Evolutionary conservation across 2,888 invertebrate genomes (phyloP).

Genomic region (Cabera pusaria): DNA sequence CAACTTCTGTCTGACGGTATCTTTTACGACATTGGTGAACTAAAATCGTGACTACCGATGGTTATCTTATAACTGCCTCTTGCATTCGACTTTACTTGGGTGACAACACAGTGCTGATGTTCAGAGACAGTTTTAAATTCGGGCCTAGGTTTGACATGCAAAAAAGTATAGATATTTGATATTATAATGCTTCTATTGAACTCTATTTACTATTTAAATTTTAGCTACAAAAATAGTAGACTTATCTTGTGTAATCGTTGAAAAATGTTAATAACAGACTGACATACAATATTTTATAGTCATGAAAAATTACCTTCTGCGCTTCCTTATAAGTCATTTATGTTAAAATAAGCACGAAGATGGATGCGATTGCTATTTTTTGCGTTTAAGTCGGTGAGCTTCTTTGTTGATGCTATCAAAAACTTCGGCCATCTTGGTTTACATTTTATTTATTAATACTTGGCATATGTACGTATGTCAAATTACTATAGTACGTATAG

Average conservation of each 20-base stretch:
- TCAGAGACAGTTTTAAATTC: no score
- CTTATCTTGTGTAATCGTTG: no score
- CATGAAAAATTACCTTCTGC: slow-evolving; percentile 30
- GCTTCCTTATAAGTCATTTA: slow-evolving; percentile 31
- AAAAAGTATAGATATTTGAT: no score
- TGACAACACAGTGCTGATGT: no score
- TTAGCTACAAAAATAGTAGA: no score
- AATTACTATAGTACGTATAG: no score
- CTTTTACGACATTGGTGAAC: slow-evolving; percentile 45
- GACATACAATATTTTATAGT: slow-evolving; percentile 18
- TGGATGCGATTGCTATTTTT: slow-evolving; percentile 31
- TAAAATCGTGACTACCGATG: slow-evolving; percentile 45
- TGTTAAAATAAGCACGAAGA: slow-evolving; percentile 27
- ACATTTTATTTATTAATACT: slow-evolving; percentile 5
- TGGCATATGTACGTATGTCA: no score
- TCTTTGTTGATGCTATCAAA: slow-evolving; percentile 26
- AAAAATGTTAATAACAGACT: slow-evolving; percentile 23
- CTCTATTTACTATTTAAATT: no score
- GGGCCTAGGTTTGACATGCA: no score
- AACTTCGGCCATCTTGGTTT: slow-evolving; percentile 9
- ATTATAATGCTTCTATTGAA: no score
- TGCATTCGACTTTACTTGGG: slow-evolving; percentile 12
- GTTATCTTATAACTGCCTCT: slow-evolving; percentile 32
- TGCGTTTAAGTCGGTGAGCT: slow-evolving; percentile 28
- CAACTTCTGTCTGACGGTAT: slow-evolving; percentile 47